These are phyloP conservation scores for Ameiurus melas DNA, from an alignment of 2,113 vertebrate species.

Conservation along the genomic window DNA sequence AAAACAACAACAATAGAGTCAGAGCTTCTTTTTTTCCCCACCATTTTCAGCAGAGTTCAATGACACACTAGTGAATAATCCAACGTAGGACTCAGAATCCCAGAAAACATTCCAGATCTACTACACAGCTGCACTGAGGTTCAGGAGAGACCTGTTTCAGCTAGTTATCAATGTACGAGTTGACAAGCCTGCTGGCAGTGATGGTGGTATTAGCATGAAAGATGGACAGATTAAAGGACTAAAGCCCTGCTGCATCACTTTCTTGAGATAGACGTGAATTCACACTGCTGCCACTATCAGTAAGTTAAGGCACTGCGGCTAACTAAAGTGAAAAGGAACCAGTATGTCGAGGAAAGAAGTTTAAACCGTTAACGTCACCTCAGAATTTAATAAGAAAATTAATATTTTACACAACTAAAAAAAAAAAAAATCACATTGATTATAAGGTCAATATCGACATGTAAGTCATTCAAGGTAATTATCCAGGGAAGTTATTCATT, in stretches of 20 bases:
- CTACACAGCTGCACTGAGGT: not conserved
- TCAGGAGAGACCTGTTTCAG: not conserved
- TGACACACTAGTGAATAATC: not conserved
- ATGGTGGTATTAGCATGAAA: not conserved
- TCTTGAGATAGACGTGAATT: not conserved
- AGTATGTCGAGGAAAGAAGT: not conserved
- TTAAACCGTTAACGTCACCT: not conserved
- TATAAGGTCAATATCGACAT: not conserved
- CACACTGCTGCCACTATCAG: not conserved
- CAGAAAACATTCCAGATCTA: not conserved
- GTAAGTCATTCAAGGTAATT: not conserved
- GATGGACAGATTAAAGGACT: not conserved
- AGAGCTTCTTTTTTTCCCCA: not conserved
- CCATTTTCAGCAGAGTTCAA: not conserved
- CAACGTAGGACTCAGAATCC: not conserved
- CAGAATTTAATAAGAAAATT: not conserved
- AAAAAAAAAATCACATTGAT: not conserved
- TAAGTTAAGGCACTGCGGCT: too few relatives aligned
- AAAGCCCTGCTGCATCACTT: not conserved
- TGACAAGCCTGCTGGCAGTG: not conserved
- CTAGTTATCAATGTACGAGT: not conserved
- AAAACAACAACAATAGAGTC: too few relatives aligned
- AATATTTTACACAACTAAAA: not conserved
- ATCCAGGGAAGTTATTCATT: too few relatives aligned
- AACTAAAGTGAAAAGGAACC: not conserved